Evolutionary conservation across 1,140 invertebrate species (phyloP), one percentile per base, ranked within the genome.

Genomic region (Cotesia chilonis): DNA sequence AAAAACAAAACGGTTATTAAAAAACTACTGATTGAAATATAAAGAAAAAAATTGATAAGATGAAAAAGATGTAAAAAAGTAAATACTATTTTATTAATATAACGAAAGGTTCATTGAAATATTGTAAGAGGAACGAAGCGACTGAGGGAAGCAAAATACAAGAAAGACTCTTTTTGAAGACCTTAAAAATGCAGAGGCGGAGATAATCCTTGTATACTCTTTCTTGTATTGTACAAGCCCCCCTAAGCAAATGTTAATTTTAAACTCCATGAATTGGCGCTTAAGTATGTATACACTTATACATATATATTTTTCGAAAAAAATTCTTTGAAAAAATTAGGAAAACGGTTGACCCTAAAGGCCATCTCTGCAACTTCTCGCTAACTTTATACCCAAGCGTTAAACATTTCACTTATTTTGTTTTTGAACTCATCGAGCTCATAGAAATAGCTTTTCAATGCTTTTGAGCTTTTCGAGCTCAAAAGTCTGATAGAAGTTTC

Each of bases 41-140:
- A 65, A 36, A 41, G n/a, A 65, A 61, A 61, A 41, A 63, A 59
- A 59, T 55, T 59, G 64, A 75, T 65, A 65, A 61, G 20, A 38
- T 66, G 69, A 73, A 73, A 73, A 55, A 36, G 17, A 17, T 17
- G 17, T 17, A 17, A 17, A 74, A 69, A 20, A 4, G 7, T 20
- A 59, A 59, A 59, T 3, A 59, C 59, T 74, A 51, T 68, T 66
- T 72, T 77, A 78, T 77, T 78, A 77, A 77, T 79, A 77, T 17
- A 17, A 75, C 74, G 75, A 73, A 77, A 69, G 54, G 36, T n/a
- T 51, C 54, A 51, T 59, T 20, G 55, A 20, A 68, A 10, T 72
- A 77, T 12, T 35, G 68, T 64, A 65, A n/a, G 72, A 72, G 54
- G 14, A 55, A 17, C 17, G 17, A 17, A 17, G 17, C 17, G 1